Conservation (phyloP, 2,888 invertebrate species). For the Holacanthella duospinosa region DNA sequence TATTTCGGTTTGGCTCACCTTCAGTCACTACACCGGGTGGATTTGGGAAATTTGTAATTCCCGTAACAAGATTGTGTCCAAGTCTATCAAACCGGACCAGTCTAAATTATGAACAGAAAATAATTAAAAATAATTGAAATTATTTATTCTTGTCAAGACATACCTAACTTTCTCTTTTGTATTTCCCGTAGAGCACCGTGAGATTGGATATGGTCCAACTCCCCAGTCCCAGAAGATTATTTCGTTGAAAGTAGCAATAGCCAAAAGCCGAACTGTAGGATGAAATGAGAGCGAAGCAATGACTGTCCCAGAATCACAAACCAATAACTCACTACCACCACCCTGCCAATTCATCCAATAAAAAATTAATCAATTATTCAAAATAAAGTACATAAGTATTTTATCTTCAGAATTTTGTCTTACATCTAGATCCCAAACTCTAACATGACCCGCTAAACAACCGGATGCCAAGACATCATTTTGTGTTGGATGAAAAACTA, state of each 20-base stretch:
- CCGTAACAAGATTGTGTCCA: slow-evolving; percentile 72
- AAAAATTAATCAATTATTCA: not conserved
- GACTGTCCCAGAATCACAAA: slow-evolving; percentile 58
- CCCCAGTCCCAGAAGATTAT: slow-evolving; percentile 86
- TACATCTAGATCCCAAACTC: slow-evolving; percentile 75
- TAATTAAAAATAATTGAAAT: slow-evolving; percentile 5
- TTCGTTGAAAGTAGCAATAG: slow-evolving; percentile 75
- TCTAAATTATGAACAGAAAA: slow-evolving; percentile 45
- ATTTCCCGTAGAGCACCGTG: slow-evolving; percentile 61
- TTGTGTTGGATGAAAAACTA: slow-evolving; percentile 75
- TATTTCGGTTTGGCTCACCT: not conserved
- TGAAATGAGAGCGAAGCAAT: slow-evolving; percentile 81
- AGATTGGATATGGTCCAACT: slow-evolving; percentile 57
- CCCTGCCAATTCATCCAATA: too few relatives aligned
- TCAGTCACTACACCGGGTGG: slow-evolving; percentile 18
- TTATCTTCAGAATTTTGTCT: slow-evolving; percentile 38
- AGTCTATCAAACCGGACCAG: slow-evolving; percentile 73
- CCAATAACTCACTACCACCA: slow-evolving; percentile 79
- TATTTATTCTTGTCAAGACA: too few relatives aligned
- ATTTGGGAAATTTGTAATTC: slow-evolving; percentile 57
- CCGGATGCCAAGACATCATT: slow-evolving; percentile 76
- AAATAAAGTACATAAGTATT: not conserved
- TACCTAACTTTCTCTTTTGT: slow-evolving; percentile 72
- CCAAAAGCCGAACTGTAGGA: slow-evolving; percentile 63
- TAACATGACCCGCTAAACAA: slow-evolving; percentile 76